These are phyloP conservation scores for Leistus spinibarbis DNA, from an alignment of 2,888 invertebrate species.

Conservation along the genomic window DNA sequence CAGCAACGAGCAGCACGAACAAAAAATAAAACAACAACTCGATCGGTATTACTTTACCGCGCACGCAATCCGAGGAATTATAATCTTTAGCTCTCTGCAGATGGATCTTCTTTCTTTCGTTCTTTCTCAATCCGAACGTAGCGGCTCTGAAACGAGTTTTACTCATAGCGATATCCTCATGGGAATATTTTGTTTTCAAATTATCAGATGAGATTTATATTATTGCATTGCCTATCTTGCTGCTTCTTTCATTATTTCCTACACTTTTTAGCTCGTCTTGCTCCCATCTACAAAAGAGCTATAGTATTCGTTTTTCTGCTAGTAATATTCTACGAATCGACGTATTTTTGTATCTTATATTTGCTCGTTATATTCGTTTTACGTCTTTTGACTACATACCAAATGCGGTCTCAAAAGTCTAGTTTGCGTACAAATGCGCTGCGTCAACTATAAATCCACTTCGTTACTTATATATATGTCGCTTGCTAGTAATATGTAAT, in stretches of 20 bases:
- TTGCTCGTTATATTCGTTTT: too few species aligned
- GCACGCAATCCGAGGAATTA: constrained; percentile 28
- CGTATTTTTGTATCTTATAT: too few species aligned
- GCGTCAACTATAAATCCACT: too few species aligned
- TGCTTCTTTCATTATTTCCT: neutral
- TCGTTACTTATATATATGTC: too few species aligned
- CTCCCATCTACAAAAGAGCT: too few species aligned
- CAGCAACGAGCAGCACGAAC: neutral
- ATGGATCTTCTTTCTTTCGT: neutral
- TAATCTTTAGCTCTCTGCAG: constrained; percentile 9
- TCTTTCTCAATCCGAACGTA: neutral
- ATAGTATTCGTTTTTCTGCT: too few species aligned
- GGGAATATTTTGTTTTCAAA: constrained; percentile 35
- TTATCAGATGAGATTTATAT: constrained; percentile 4
- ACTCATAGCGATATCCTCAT: neutral
- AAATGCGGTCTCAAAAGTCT: too few species aligned
- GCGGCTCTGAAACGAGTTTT: constrained; percentile 11
- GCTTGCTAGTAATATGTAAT: too few species aligned
- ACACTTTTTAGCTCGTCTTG: neutral
- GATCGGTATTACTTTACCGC: constrained; percentile 11
- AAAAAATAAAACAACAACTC: neutral
- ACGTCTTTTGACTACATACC: too few species aligned
- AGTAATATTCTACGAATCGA: too few species aligned
- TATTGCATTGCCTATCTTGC: neutral
- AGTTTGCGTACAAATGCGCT: too few species aligned